Evolutionary conservation across 2,113 vertebrate species (phyloP), one percentile per base, ranked within the genome.

Genomic region (Eurypyga helias): DNA sequence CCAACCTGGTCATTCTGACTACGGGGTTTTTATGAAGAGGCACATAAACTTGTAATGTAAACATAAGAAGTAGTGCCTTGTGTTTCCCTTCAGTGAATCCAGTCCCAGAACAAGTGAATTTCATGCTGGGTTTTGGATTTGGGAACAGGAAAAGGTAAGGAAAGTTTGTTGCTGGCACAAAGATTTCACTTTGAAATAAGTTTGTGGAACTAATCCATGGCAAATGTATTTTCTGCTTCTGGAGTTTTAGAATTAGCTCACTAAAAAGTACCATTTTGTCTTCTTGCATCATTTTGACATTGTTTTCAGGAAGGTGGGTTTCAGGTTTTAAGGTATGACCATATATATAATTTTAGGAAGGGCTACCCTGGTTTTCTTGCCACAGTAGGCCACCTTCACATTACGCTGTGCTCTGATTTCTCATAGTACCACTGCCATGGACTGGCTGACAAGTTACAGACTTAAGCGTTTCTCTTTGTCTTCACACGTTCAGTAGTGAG

Each of bases 1-100:
- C 84, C 65, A 87, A 90, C 75, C 70, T 77, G 90, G 90, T 96
- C 82, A n/a, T 96, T 96, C 75, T 87, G 92, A 90, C 90, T 93
- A 82, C 78, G 80, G 89, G 75, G 93, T 97, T 96, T 95, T 96
- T 96, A 87, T 90, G 95, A 94, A 90, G 93, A 96, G 93, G 82
- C 87, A 85, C 85, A 94, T 96, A 96, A 93, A 96, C 66, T 96
- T 94, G 78, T 80, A 95, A 87, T 93, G 87, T 83, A 95, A 91
- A 93, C 55, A 13, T 75, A 92, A 64, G 82, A 73, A 94, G 80
- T 96, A 84, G 86, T 87, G 91, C 80, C 87, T 96, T 91, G 95
- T 92, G 93, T 94, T 96, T 96, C 84, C 93, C 94, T 87, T 83
- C 82, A 91, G 66, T 89, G 81, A 96, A 91, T 94, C 81, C 90